Percentiles rank a stretch among this genome's conserved stretches.
phyloP scores from a whole-genome alignment of 1,140 invertebrate genomes.

The Drosophila baimaii region DNA sequence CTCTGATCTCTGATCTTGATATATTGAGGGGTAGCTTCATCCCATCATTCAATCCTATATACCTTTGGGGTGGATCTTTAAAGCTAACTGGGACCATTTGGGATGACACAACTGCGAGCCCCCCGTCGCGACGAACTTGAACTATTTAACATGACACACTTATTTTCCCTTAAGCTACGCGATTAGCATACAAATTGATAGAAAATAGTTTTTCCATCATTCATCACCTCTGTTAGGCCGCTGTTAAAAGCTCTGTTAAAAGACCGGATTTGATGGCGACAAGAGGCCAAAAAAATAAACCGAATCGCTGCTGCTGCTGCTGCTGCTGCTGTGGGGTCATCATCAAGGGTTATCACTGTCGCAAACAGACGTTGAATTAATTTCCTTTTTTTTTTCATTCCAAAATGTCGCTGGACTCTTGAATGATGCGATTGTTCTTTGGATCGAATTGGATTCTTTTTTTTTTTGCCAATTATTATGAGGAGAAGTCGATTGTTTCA shows the following conservation, averaged over 20 bases:
- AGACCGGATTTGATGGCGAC: constrained; percentile 55
- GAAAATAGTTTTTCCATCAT: constrained; percentile 7
- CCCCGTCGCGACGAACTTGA: constrained; percentile 62
- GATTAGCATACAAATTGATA: constrained; percentile 42
- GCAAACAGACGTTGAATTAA: constrained; percentile 27
- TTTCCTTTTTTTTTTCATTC: constrained; percentile 18
- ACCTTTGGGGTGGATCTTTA: background rate
- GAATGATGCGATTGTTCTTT: constrained; percentile 14
- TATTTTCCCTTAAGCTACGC: constrained; percentile 4
- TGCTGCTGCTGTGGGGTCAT: constrained; percentile 22
- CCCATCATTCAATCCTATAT: no score
- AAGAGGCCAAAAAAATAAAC: constrained; percentile 35
- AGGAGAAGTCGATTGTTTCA: constrained; percentile 42
- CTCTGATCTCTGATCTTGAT: no score
- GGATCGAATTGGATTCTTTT: background rate
- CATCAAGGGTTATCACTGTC: constrained; percentile 35
- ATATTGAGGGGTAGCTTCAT: no score
- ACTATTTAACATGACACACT: constrained; percentile 62
- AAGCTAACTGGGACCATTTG: background rate
- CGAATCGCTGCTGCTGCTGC: constrained; percentile 18
- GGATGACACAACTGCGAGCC: constrained; percentile 15
- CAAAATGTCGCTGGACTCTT: constrained; percentile 20
- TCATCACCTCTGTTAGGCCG: background rate
- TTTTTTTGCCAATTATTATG: constrained; percentile 67
- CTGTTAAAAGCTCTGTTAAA: constrained; percentile 1